These are phyloP conservation scores for Sussaba pulchella DNA, from an alignment of 2,888 invertebrate genomes.

Conservation along the genomic window DNA sequence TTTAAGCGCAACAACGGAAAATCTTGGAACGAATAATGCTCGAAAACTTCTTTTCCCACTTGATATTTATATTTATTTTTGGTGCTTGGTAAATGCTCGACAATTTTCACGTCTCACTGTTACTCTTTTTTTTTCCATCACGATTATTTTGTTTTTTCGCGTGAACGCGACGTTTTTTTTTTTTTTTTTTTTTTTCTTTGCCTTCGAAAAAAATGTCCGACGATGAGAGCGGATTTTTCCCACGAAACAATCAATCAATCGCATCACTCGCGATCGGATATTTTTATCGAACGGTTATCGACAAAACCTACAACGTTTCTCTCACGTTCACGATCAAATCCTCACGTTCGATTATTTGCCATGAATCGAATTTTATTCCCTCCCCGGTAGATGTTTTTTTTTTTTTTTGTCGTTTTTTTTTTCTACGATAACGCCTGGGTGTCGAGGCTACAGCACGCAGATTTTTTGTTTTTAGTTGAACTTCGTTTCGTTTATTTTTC, in stretches of 20 bases:
- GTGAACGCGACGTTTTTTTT: not conserved
- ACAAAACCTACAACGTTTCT: not conserved
- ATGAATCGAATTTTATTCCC: too few species aligned
- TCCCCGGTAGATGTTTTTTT: not conserved
- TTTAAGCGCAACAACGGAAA: slow-evolving; percentile 40
- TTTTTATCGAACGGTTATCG: not conserved
- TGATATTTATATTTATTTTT: slow-evolving; percentile 64
- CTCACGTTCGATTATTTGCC: not conserved
- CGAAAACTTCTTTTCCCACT: slow-evolving; percentile 42
- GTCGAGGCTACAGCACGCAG: slow-evolving; percentile 55
- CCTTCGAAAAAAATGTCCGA: not conserved
- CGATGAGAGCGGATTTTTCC: not conserved
- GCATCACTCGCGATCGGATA: not conserved
- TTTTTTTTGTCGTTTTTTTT: slow-evolving; percentile 9
- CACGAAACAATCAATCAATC: too few species aligned
- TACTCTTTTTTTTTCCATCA: not conserved
- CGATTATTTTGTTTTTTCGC: too few species aligned
- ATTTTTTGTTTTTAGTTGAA: slow-evolving; percentile 29
- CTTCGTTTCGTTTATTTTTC: slow-evolving; percentile 17
- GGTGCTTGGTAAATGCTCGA: slow-evolving; percentile 81
- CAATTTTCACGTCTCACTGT: slow-evolving; percentile 53
- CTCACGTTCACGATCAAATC: not conserved
- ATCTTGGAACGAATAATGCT: slow-evolving; percentile 64
- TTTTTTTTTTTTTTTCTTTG: not conserved
- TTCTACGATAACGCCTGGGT: slow-evolving; percentile 35